These are phyloP conservation scores for Sebastolobus alascanus DNA, from an alignment of 2,797 vertebrate genomes.

Conservation along the genomic window DNA sequence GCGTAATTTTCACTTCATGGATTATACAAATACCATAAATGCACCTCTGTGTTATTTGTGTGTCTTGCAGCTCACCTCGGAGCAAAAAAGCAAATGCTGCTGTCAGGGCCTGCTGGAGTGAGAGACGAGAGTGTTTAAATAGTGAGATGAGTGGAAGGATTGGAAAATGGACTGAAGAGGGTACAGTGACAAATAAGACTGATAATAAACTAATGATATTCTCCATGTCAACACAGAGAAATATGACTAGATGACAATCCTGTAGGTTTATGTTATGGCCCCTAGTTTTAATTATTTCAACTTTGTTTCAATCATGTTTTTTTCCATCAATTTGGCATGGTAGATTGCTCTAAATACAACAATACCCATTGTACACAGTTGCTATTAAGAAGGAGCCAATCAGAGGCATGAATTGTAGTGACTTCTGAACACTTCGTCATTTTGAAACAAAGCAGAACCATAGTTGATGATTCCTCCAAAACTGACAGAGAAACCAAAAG, in stretches of 20 bases:
- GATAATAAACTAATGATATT: not conserved
- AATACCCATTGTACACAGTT: not conserved
- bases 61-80: slow-evolving; percentile 70
- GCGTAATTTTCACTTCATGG: slow-evolving; percentile 82
- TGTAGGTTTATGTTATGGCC: not conserved
- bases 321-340: not conserved
- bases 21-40: slow-evolving; percentile 86
- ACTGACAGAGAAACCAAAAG: not conserved
- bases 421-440: not conserved
- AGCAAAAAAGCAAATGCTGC: slow-evolving; percentile 62
- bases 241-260: not conserved
- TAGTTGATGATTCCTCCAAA: not conserved
- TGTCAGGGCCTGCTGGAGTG: slow-evolving; percentile 51
- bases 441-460: not conserved
- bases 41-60: slow-evolving; percentile 81
- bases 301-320: not conserved
- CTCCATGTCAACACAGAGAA: not conserved
- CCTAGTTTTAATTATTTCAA: not conserved
- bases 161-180: slow-evolving; percentile 50
- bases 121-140: slow-evolving; percentile 69
- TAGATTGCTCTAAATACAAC: not conserved
- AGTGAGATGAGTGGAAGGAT: slow-evolving; percentile 44
- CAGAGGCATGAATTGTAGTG: not conserved
- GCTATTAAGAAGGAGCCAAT: too few relatives aligned
- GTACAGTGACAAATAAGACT: slow-evolving; percentile 60